Evolutionary conservation across 2,888 invertebrate genomes (phyloP), one percentile per base, ranked within the genome.

Genomic region (Pristionchus arcanus): DNA sequence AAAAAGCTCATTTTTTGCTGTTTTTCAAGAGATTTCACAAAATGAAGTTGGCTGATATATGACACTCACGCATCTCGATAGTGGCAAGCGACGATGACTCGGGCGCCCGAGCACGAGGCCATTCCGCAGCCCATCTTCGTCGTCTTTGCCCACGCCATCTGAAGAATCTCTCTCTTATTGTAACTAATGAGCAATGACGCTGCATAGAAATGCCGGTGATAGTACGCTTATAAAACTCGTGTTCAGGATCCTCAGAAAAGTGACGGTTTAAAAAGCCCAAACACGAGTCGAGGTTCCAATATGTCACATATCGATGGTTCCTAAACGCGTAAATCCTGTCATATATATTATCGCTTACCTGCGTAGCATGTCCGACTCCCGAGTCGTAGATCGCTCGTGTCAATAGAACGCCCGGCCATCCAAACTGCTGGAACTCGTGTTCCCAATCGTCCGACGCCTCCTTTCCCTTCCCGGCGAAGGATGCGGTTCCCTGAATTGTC

Each of bases 61-160:
- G n/a, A n/a, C n/a, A 11, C 90, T n/a, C 13, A 91, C 90, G 89
- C 34, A 25, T 88, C 59, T 2, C 83, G 49, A 86, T 91, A 91
- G 71, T 88, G 74, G 87, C 90, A 91, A 28, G 88, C 89, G 81
- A 90, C 89, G 77, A 81, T 84, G n/a, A 87, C 90, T n/a, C 28
- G 59, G 34, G 81, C 68, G 31, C 55, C 55, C 9, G 7, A 2
- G 49, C 91, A 91, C 31, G 28, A 19, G 9, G 90, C 74, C 31
- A 89, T 59, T n/a, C 89, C 91, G 55, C 91, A 91, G 3, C 91
- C 91, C 28, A 91, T 34, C 25, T 87, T 84, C 25, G 88, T 83
- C 2, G 91, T 90, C 37, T 74, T 89, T 37, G 91, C 90, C 91
- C 91, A 91, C 2, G 91, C 91, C 91, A 91, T 90, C 86, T 91